Evolutionary conservation across 2,888 invertebrate genomes (phyloP).

Genomic region (Andrena fulva): DNA sequence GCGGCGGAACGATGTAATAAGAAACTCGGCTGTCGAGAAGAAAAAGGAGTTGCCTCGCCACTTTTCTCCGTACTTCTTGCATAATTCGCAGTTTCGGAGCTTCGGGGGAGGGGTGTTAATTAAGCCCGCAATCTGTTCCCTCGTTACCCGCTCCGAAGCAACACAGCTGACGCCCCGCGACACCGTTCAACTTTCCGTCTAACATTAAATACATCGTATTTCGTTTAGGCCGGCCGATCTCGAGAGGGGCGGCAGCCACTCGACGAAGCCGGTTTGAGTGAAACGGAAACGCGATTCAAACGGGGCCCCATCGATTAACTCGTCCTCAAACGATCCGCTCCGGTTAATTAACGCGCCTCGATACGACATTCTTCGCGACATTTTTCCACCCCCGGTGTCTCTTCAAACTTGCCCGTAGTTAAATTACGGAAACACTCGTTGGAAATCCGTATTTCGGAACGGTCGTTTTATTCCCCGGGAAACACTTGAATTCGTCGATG

Average conservation of each 20-base stretch:
- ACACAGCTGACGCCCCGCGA: constrained; percentile 58
- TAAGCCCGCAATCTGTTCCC: constrained; percentile 61
- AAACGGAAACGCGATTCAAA: constrained; percentile 9
- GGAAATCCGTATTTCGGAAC: not conserved
- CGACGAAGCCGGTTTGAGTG: constrained; percentile 33
- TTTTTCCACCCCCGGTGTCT: not conserved
- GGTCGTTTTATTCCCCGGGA: not conserved
- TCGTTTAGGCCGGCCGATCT: constrained; percentile 4
- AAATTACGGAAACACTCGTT: constrained; percentile 11
- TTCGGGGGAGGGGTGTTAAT: constrained; percentile 53
- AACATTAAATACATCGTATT: constrained; percentile 57
- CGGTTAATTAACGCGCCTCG: constrained; percentile 28
- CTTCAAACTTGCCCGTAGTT: constrained; percentile 13
- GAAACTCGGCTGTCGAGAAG: constrained; percentile 32
- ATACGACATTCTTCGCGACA: constrained; percentile 6
- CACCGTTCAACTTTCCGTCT: constrained; percentile 61
- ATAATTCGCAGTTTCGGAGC: constrained; percentile 59
- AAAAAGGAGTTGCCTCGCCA: constrained; percentile 34
- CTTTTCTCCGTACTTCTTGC: constrained; percentile 47
- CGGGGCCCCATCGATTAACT: not conserved
- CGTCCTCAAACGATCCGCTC: not conserved
- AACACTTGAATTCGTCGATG: constrained; percentile 23
- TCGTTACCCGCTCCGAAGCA: constrained; percentile 36
- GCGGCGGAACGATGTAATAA: constrained; percentile 48
- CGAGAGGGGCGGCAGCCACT: not conserved